Conservation (phyloP, 2,797 vertebrate genomes). For the Spinus olivaceus region DNA sequence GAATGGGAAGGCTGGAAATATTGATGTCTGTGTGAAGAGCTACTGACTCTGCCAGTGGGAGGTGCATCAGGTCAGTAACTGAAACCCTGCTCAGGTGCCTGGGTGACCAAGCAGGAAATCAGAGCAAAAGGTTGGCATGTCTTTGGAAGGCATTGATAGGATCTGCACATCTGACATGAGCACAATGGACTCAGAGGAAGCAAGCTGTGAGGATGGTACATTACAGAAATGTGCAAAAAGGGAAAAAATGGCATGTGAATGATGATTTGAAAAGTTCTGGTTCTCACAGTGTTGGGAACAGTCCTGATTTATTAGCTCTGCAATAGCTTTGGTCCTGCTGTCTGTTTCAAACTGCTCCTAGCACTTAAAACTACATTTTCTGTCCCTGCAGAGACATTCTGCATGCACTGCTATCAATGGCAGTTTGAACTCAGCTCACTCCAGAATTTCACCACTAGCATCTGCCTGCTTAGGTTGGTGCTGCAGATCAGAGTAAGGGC, state of each 20-base stretch:
- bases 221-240: background rate
- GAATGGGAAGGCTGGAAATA: background rate
- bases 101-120: background rate
- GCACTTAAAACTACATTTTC: background rate
- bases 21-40: background rate
- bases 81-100: background rate
- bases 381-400: background rate
- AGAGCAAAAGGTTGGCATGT: background rate
- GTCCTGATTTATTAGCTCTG: background rate
- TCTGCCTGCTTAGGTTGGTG: constrained; percentile 24
- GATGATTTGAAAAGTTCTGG: background rate
- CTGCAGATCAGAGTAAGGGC: background rate
- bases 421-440: background rate
- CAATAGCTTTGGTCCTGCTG: background rate
- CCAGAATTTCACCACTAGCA: background rate
- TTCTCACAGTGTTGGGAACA: background rate
- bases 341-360: background rate
- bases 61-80: background rate
- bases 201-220: background rate
- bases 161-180: background rate
- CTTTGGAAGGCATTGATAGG: background rate
- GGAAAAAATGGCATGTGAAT: background rate
- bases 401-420: background rate
- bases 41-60: background rate
- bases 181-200: background rate